Conservation (phyloP, 2,888 invertebrate species). For the Pelosia muscerda region DNA sequence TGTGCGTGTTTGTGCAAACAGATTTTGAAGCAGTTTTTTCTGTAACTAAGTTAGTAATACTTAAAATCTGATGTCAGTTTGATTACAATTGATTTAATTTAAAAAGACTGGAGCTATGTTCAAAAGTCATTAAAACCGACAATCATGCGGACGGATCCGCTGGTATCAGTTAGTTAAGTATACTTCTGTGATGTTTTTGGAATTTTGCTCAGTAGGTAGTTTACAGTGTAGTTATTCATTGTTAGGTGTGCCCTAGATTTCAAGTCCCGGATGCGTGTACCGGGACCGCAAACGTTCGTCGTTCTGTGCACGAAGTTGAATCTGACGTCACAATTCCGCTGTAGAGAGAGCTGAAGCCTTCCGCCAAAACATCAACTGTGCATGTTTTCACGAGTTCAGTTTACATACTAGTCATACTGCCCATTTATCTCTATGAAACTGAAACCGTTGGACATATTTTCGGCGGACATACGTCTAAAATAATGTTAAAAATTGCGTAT, state of each 20-base stretch:
- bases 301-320: slow-evolving; percentile 52
- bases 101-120: no score
- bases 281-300: slow-evolving; percentile 53
- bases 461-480: no score
- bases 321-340: slow-evolving; percentile 64
- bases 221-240: slow-evolving; percentile 27
- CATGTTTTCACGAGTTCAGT: slow-evolving; percentile 54
- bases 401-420: slow-evolving; percentile 37
- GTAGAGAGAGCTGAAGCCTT: slow-evolving; percentile 54
- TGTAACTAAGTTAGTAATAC: no score
- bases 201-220: slow-evolving; percentile 19
- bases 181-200: background rate
- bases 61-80: no score
- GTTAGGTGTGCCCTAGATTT: slow-evolving; percentile 59
- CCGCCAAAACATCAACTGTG: slow-evolving; percentile 57
- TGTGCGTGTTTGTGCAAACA: no score
- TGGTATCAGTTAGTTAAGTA: background rate
- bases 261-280: slow-evolving; percentile 61
- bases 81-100: no score
- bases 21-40: no score
- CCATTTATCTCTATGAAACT: slow-evolving; percentile 38
- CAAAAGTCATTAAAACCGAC: no score
- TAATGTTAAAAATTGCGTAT: no score
- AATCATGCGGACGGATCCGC: no score
- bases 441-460: slow-evolving; percentile 34